Evolutionary conservation across 2,888 invertebrate genomes (phyloP).

Genomic region (Mesorhabditis belari): DNA sequence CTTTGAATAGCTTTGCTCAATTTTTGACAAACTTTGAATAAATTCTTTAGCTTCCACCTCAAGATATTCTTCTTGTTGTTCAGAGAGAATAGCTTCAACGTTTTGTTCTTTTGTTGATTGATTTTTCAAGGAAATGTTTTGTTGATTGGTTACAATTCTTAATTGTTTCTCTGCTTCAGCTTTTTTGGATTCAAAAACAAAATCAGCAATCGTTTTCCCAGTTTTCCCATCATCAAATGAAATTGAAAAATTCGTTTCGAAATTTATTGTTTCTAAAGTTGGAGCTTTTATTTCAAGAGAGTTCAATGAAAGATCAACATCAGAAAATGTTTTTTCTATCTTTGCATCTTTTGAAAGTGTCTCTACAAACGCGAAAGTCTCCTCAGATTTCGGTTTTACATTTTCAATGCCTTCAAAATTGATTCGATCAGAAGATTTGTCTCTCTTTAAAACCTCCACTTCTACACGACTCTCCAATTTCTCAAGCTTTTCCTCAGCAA

Average conservation of each 20-base stretch:
- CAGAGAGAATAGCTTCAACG: too few species aligned
- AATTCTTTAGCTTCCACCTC: too few species aligned
- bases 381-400: background rate
- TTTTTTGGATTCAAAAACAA: background rate
- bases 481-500: background rate
- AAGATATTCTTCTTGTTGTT: too few species aligned
- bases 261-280: too few species aligned
- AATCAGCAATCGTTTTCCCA: background rate
- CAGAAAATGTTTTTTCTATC: background rate
- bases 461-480: background rate
- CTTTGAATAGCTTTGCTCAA: too few species aligned
- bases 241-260: too few species aligned
- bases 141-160: too few species aligned
- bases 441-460: background rate
- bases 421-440: background rate
- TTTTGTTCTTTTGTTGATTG: too few species aligned
- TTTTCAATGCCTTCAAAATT: background rate
- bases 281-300: too few species aligned
- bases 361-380: background rate
- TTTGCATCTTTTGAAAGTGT: background rate
- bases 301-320: too few species aligned
- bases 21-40: too few species aligned
- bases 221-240: background rate
- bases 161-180: background rate
- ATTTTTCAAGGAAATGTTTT: too few species aligned